phyloP scores from a whole-genome alignment of 2,113 vertebrate species.

The Antigone vipio region DNA sequence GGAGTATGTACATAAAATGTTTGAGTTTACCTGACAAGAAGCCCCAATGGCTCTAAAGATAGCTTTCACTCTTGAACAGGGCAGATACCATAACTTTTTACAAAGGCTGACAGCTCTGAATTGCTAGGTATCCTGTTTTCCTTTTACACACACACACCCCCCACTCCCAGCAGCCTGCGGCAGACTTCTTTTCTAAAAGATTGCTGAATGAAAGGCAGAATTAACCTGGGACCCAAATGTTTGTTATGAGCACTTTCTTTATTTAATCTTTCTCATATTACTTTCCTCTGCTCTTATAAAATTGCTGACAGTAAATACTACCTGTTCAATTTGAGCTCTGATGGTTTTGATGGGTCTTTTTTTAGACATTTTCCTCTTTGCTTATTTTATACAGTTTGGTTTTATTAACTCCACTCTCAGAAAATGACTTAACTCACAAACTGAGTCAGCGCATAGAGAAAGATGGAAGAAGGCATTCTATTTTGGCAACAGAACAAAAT shows the following conservation, averaged over 20 bases:
- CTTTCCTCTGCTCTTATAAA: background rate
- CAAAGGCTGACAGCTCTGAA: background rate
- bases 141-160: background rate
- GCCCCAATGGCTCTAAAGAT: background rate
- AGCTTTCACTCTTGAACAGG: background rate
- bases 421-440: background rate
- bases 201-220: background rate
- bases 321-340: background rate
- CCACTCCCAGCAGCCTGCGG: no score
- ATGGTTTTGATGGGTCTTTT: background rate
- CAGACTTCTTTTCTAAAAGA: background rate
- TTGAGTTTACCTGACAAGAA: background rate
- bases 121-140: background rate
- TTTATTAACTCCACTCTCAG: background rate
- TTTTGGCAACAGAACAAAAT: background rate
- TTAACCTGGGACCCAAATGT: background rate
- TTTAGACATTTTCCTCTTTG: background rate
- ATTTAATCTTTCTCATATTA: background rate
- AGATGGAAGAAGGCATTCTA: background rate
- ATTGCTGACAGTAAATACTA: background rate
- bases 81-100: background rate
- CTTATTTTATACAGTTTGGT: background rate
- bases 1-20: background rate
- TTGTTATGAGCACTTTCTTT: background rate
- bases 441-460: background rate